Percentiles rank a stretch among this genome's conserved stretches.
Evolutionary conservation across 2,113 vertebrate species (phyloP).

Genomic region (Actenoides hombroni): DNA sequence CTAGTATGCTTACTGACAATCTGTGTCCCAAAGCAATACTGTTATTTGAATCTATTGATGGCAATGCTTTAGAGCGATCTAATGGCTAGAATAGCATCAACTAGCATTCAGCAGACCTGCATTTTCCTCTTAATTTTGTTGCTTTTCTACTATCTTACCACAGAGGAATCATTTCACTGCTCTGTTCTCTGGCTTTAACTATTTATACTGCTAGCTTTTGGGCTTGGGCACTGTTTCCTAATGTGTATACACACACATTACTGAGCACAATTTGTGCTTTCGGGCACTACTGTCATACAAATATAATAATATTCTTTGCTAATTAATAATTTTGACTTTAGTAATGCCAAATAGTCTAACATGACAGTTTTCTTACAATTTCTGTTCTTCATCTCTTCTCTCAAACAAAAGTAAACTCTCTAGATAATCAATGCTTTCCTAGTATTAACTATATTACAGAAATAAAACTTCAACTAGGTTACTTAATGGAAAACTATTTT

Average conservation of each 20-base stretch:
- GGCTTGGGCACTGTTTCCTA: not conserved
- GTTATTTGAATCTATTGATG: not conserved
- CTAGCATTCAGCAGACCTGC: not conserved
- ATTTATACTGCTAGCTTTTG: not conserved
- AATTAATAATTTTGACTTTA: not conserved
- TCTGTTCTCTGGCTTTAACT: not conserved
- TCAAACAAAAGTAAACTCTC: not conserved
- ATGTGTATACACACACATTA: not conserved
- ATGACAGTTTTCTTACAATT: not conserved
- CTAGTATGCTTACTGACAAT: not conserved
- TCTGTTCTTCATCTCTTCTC: not conserved
- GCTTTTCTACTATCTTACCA: not conserved
- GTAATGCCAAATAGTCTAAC: not conserved
- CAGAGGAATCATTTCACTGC: not conserved
- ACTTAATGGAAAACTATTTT: not conserved
- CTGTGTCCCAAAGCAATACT: not conserved
- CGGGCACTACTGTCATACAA: not conserved
- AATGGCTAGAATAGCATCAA: not conserved
- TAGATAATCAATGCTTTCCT: not conserved
- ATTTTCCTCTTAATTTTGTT: not conserved
- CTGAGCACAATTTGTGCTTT: not conserved
- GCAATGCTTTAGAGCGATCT: not conserved
- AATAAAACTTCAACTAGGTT: not conserved
- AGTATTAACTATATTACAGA: not conserved
- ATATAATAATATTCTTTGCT: not conserved